Percentiles rank a stretch among this genome's conserved stretches.
Conservation (phyloP, 2,888 invertebrate genomes). For the Boloria euphrosyne region DNA sequence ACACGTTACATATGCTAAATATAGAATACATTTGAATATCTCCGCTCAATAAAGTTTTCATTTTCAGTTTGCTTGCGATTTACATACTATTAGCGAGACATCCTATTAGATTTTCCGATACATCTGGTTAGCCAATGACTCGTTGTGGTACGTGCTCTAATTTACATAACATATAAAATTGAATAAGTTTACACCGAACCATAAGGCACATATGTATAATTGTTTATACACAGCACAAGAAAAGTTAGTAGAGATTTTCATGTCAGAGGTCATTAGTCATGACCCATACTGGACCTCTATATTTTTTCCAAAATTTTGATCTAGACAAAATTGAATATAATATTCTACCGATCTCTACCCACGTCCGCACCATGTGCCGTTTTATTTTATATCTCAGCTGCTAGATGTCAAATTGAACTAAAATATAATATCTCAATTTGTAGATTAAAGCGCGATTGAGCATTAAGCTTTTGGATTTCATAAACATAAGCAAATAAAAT, state of each 20-base stretch:
- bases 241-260: too few species aligned
- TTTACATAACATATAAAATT: conserved; percentile 27
- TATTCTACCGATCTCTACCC: neutral
- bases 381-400: neutral
- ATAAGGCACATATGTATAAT: too few species aligned
- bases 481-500: neutral
- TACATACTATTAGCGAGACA: conserved; percentile 75
- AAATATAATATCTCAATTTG: neutral
- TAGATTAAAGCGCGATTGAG: neutral
- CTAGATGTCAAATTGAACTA: neutral
- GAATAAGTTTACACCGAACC: neutral
- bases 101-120: conserved; percentile 79
- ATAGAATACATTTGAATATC: conserved; percentile 9
- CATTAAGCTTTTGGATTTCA: neutral
- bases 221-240: too few species aligned
- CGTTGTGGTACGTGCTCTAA: conserved; percentile 54
- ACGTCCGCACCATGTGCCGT: neutral
- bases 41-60: conserved; percentile 34
- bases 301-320: too few species aligned
- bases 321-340: too few species aligned
- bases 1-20: conserved; percentile 6
- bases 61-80: conserved; percentile 48
- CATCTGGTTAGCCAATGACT: conserved; percentile 69
- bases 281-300: too few species aligned
- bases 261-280: too few species aligned